These are phyloP conservation scores for Caracal caracal DNA, from an alignment of 2,113 vertebrate species.

Conservation along the genomic window DNA sequence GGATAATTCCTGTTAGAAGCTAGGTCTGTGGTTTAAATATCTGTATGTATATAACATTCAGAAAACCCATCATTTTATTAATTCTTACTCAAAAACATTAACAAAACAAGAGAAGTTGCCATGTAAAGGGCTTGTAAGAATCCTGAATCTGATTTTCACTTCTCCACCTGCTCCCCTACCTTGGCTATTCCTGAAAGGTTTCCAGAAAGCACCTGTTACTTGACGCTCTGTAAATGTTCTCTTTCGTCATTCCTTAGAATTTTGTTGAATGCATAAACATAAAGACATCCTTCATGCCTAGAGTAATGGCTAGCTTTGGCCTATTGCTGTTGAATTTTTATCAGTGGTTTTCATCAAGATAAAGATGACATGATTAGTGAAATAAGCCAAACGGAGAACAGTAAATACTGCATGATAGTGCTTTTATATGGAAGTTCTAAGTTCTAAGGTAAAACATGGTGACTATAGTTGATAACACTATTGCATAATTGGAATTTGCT, in stretches of 20 bases:
- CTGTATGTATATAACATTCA: not conserved
- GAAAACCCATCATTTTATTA: not conserved
- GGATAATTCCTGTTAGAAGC: not conserved
- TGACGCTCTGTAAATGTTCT: not conserved
- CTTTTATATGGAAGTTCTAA: not conserved
- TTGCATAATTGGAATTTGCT: not conserved
- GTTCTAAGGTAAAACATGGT: not conserved
- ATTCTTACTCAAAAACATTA: not conserved
- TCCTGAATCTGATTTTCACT: not conserved
- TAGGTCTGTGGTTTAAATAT: not conserved
- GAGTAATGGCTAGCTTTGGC: not conserved
- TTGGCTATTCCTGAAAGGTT: not conserved
- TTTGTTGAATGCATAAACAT: not conserved
- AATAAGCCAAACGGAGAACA: not conserved
- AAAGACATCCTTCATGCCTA: not conserved
- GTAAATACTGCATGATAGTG: not conserved
- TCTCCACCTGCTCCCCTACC: rapidly evolving
- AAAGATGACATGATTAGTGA: not conserved
- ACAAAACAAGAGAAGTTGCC: not conserved
- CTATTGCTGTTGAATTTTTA: not conserved
- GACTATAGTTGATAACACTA: not conserved
- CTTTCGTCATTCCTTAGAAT: not conserved
- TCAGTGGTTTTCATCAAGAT: not conserved
- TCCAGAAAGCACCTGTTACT: not conserved
- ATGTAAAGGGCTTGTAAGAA: not conserved